These are phyloP conservation scores for Volucella inanis DNA, from an alignment of 2,888 invertebrate genomes.

Conservation along the genomic window DNA sequence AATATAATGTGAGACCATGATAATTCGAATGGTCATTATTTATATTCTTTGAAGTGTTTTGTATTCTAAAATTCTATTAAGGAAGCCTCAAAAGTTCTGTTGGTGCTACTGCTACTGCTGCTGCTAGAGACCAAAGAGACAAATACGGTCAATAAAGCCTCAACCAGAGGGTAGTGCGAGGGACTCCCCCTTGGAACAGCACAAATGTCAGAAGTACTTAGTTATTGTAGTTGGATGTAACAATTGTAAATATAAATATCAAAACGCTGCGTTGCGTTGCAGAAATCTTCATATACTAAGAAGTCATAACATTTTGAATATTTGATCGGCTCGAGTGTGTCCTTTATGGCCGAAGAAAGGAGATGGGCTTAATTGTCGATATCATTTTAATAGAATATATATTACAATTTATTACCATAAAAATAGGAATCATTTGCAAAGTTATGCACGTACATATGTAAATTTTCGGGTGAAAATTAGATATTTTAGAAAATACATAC, in stretches of 20 bases:
- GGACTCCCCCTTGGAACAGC: conserved; percentile 3
- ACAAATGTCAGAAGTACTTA: conserved; percentile 2
- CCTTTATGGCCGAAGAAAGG: no score
- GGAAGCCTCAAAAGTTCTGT: conserved; percentile 76
- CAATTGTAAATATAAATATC: conserved; percentile 67
- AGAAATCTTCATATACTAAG: conserved; percentile 14
- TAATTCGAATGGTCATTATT: conserved; percentile 82
- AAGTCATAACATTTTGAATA: conserved; percentile 50
- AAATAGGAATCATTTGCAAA: no score
- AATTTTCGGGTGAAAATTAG: no score
- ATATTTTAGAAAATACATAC: no score
- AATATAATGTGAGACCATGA: conserved; percentile 78
- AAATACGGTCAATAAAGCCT: conserved; percentile 34
- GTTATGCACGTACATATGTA: no score
- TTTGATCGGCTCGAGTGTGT: conserved; percentile 22
- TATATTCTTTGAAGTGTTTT: conserved; percentile 82
- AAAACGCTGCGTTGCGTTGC: conserved; percentile 54
- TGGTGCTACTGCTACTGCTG: conserved; percentile 8
- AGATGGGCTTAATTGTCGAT: no score
- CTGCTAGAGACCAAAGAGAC: conserved; percentile 9
- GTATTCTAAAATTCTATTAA: conserved; percentile 83
- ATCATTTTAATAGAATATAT: no score
- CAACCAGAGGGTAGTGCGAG: conserved; percentile 18
- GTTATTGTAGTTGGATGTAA: conserved; percentile 54
- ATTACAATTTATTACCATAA: no score